Evolutionary conservation across 2,113 vertebrate genomes (phyloP), one percentile per base, ranked within the genome.

Genomic region (Dipodomys stephensi): DNA sequence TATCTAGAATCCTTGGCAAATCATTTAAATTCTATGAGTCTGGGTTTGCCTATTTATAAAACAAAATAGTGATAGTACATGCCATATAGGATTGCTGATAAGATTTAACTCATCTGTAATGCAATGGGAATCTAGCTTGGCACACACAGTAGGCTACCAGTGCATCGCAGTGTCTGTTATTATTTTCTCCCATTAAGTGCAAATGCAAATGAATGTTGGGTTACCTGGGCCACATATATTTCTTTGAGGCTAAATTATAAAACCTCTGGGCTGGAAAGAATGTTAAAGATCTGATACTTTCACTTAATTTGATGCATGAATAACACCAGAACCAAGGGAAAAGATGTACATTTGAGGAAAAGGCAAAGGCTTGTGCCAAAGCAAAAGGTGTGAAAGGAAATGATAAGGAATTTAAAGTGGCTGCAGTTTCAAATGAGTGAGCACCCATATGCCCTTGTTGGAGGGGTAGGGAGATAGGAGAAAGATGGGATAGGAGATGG

Each of bases 241-340:
- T 74, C 72, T 90, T 49, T 74, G 72, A 79, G 60, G 67, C 9
- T 28, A 86, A 90, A 74, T 78, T 87, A 84, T 69, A 79, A 22
- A 87, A 73, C 7, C 16, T 64, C 35, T 87, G 46, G 30, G 13
- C 46, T 82, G 77, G 44, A 80, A 94, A 68, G 62, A 80, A 78
- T 39, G 60, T 39, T 69, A 74, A 64, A 53, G n/a, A 87, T 92
- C 46, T 90, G 64, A 39, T 30, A 39, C 4, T 90, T 9, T 87
- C 84, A 73, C 68, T 79, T 79, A 73, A 87, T 83, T 78, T 90
- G 35, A 92, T 49, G 74, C 82, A 69, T 4, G 12, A 64, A 39
- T 35, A 90, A 87, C 20, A 60, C 35, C 65, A 86, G 44, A 87
- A n/a, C 44, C 28, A 76, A 68, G 62, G 49, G 67, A 88, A 27